Evolutionary conservation across 2,113 vertebrate species (phyloP).

Genomic region (Columba janthina): DNA sequence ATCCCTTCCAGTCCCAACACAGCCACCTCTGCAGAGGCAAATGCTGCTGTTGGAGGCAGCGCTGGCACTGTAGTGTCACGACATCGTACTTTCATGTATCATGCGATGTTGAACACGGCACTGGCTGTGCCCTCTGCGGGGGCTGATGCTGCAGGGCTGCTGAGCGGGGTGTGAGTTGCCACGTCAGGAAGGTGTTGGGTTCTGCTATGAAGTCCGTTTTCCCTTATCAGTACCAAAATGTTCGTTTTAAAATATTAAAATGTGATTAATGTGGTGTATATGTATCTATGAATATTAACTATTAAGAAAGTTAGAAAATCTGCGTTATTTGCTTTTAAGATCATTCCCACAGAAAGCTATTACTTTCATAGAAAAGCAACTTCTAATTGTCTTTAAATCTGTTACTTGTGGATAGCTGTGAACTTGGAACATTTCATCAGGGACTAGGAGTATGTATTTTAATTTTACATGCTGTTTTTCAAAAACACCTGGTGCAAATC

Average conservation of each 20-base stretch:
- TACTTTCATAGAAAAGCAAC: background rate
- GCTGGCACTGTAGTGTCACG: background rate
- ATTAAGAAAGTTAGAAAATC: background rate
- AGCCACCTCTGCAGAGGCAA: background rate
- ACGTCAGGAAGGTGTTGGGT: background rate
- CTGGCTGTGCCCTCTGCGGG: background rate
- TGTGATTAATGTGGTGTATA: too few relatives aligned
- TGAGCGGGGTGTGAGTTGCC: background rate
- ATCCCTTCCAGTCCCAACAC: background rate
- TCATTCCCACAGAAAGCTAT: background rate
- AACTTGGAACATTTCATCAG: background rate
- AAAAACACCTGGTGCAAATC: background rate
- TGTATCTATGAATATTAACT: background rate
- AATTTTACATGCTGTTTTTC: background rate
- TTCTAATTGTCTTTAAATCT: background rate
- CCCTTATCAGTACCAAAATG: background rate
- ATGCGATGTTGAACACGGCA: fast-evolving
- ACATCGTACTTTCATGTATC: fast-evolving
- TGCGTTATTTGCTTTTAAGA: background rate
- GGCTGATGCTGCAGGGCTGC: background rate
- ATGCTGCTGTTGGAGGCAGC: background rate
- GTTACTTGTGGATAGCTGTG: background rate
- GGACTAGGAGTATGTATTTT: background rate
- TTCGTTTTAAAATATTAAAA: background rate
- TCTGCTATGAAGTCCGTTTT: background rate